Base-by-base conservation (phyloP, 2,888 invertebrate species). In the Tachina fera region DNA sequence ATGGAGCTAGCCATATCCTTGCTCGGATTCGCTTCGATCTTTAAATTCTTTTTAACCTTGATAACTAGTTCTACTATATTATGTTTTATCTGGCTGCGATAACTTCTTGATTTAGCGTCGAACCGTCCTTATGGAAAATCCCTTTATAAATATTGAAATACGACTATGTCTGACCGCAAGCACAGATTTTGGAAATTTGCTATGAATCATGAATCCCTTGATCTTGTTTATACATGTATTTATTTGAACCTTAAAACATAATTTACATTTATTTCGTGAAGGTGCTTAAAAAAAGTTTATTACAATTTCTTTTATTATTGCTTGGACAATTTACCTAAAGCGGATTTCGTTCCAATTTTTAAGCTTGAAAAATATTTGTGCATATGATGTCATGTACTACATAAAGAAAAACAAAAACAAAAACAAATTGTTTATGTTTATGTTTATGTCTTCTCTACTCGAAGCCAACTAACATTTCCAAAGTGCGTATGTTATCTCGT, bases 381-480 rank as follows among this genome's bases (percentile, higher is more conserved):
- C 31, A 4, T 31, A 31, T 31, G 31, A 61, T 51, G 19, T 78
- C 68, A 60, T 68, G 41, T 41, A 43, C 0, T 11, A 68, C 49
- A 51, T 51, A 53, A 53, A 53, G 6, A 31, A 5, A 31, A 31
- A 31, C 3, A 31, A n/a, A n/a, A n/a, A n/a, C 4, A 31, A 31
- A 31, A 31, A 31, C 31, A 31, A 56, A 71, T 39, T 74, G 39
- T 49, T 49, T 60, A 41, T 47, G 8, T 60, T 56, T 56, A 49
- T 60, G 8, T 60, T 56, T 56, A 45, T 45, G 16, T 58, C 45
- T 56, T 43, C 58, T 51, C 58, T 51, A n/a, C 63, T 43, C 14
- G 13, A 71, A 56, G 65, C 65, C 65, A 56, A 61, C 65, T 72
- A n/a, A 71, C 47, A 65, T 65, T 58, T 47, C 11, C 11, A 67